A percentile compares a stretch with the other conserved stretches of the same genome.
These are phyloP conservation scores for Leptobrachium ailaonicum DNA, from an alignment of 2,113 vertebrate genomes.

Conservation along the genomic window DNA sequence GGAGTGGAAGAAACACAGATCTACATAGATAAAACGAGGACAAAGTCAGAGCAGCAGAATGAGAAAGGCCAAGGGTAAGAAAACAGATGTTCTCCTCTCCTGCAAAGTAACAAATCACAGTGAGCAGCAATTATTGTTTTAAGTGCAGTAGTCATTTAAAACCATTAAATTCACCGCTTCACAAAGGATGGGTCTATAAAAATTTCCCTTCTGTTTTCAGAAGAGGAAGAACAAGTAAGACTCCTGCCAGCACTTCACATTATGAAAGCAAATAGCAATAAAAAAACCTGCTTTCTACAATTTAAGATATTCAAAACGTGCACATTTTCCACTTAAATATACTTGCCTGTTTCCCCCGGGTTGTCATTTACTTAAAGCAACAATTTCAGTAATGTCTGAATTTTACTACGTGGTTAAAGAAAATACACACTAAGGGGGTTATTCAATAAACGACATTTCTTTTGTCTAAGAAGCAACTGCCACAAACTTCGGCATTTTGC, in stretches of 20 bases:
- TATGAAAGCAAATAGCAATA: slow-evolving; percentile 25
- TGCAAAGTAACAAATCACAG: slow-evolving; percentile 43
- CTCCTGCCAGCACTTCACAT: slow-evolving; percentile 38
- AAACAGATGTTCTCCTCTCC: slow-evolving; percentile 39
- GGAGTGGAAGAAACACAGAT: neutral
- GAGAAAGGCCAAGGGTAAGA: slow-evolving; percentile 7
- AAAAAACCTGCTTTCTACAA: slow-evolving; percentile 28
- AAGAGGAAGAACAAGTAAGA: slow-evolving; percentile 3
- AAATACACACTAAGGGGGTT: no score
- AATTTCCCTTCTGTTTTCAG: neutral
- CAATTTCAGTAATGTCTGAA: neutral
- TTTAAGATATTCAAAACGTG: slow-evolving; percentile 20
- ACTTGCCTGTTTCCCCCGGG: neutral
- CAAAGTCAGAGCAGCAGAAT: slow-evolving; percentile 13
- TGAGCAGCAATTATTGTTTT: slow-evolving; percentile 42
- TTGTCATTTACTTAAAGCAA: neutral
- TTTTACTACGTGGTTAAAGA: neutral
- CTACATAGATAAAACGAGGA: neutral
- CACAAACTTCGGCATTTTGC: no score
- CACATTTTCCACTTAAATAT: neutral
- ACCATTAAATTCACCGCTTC: slow-evolving; percentile 47
- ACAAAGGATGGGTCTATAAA: slow-evolving; percentile 39
- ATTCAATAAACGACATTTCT: no score
- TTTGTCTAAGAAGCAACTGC: no score
- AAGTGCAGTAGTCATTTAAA: slow-evolving; percentile 46